Evolutionary conservation across 2,797 vertebrate species (phyloP).

Genomic region (Lemur catta): DNA sequence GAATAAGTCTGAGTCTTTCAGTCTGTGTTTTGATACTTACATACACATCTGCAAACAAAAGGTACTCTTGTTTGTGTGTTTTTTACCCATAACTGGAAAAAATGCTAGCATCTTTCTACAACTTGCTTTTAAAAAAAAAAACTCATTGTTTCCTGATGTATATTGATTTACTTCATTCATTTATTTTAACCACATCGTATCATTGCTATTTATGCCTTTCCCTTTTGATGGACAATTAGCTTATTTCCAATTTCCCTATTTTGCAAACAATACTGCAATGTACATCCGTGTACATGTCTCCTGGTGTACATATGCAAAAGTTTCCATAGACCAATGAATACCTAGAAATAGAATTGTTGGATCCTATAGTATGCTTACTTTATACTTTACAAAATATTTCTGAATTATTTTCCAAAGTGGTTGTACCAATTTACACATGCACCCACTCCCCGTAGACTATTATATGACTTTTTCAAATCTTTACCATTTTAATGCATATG

Average conservation of each 20-base stretch:
- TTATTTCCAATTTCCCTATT: background rate
- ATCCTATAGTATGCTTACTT: background rate
- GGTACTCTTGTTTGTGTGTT: background rate
- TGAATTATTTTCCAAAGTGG: background rate
- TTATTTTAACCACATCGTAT: background rate
- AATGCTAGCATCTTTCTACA: background rate
- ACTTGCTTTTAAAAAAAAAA: background rate
- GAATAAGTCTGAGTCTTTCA: background rate
- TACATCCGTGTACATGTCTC: background rate
- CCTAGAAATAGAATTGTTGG: background rate
- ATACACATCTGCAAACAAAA: background rate
- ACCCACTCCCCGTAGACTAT: background rate
- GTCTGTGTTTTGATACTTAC: background rate
- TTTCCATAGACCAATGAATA: background rate
- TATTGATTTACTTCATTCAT: background rate
- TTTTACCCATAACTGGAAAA: background rate
- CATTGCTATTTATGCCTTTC: background rate
- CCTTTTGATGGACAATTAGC: background rate
- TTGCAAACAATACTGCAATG: background rate
- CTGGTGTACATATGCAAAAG: background rate
- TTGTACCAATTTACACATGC: background rate
- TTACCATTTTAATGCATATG: background rate
- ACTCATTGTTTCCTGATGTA: background rate
- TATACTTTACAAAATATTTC: constrained; percentile 43
- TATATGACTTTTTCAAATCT: background rate